Conservation (phyloP, 2,797 vertebrate genomes). For the Arctocebus calabarensis region DNA sequence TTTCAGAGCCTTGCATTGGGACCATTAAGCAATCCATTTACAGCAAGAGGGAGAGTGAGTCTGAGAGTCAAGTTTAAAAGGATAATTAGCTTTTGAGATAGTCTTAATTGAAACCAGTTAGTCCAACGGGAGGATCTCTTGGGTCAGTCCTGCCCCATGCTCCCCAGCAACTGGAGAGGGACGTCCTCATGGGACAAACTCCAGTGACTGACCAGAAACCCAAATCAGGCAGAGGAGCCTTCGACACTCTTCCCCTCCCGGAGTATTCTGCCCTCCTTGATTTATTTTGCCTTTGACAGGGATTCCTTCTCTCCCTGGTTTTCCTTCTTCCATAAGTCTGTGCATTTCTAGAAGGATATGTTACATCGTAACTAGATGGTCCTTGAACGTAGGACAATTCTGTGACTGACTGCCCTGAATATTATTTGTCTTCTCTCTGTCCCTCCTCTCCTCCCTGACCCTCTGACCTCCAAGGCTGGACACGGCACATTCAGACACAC, state of each 20-base stretch:
- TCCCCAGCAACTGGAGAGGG: background rate
- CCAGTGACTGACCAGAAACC: background rate
- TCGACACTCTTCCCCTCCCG: background rate
- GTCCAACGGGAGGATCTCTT: constrained; percentile 31
- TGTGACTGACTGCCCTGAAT: background rate
- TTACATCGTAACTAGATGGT: background rate
- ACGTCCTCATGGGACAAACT: background rate
- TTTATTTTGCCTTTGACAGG: background rate
- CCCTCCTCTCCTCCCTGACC: background rate
- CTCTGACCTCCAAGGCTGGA: background rate
- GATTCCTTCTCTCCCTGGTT: background rate
- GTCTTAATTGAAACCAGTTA: constrained; percentile 80
- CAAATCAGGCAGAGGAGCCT: background rate
- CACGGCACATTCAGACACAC: background rate
- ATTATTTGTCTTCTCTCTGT: too few species aligned
- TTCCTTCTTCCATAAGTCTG: background rate
- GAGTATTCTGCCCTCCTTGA: background rate
- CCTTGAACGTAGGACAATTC: background rate
- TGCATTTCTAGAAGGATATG: background rate
- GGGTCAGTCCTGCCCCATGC: constrained; percentile 3
- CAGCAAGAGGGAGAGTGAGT: constrained; percentile 36
- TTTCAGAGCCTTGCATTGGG: constrained; percentile 46
- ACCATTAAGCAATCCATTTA: constrained; percentile 65
- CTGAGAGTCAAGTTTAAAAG: constrained; percentile 68
- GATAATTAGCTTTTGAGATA: constrained; percentile 73